Evolutionary conservation across 1,140 invertebrate genomes (phyloP).

Genomic region (Phortica variegata): DNA sequence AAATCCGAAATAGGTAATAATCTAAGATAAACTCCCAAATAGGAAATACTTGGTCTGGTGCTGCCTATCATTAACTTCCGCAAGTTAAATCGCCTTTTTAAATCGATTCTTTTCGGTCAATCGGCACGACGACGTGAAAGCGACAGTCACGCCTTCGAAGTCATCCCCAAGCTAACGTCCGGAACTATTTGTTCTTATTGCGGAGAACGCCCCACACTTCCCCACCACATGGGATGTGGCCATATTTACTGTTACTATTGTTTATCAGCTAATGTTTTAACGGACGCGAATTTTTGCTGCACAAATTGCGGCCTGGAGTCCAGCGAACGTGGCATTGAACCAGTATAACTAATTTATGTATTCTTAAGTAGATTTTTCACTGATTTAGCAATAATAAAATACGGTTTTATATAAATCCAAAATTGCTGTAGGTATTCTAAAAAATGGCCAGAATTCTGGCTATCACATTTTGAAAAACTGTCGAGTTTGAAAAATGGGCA

Average conservation of each 20-base stretch:
- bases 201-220: conserved; percentile 61
- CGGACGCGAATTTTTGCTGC: conserved; percentile 45
- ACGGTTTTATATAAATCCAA: no score
- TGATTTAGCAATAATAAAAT: no score
- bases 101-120: conserved; percentile 30
- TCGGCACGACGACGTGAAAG: conserved; percentile 12
- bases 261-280: conserved; percentile 55
- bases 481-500: no score
- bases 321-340: no score
- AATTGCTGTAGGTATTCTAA: no score
- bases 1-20: not conserved
- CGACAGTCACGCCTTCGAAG: not conserved
- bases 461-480: no score
- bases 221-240: conserved; percentile 65
- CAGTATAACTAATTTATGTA: no score
- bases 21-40: not conserved
- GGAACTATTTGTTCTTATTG: conserved; percentile 62
- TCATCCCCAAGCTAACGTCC: conserved; percentile 28
- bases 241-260: conserved; percentile 70
- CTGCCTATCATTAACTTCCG: conserved; percentile 65
- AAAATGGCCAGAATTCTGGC: no score
- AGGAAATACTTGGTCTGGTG: conserved; percentile 64
- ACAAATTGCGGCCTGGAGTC: conserved; percentile 33
- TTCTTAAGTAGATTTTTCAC: no score
- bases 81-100: conserved; percentile 57